phyloP scores from a whole-genome alignment of 2,797 vertebrate species.

The Ataeniobius toweri region DNA sequence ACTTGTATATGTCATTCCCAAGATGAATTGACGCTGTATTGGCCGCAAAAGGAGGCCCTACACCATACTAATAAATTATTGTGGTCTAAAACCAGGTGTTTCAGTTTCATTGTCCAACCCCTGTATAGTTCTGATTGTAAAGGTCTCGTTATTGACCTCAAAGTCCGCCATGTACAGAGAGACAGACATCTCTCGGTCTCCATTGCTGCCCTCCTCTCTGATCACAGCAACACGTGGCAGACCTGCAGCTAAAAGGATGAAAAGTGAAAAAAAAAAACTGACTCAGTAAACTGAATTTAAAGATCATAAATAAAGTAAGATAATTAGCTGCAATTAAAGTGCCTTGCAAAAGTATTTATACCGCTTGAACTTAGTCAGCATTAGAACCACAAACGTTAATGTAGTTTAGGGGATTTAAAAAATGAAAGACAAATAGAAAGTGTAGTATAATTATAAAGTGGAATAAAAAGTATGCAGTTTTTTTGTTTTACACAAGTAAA shows the following conservation, averaged over 20 bases:
- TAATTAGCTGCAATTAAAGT: too few species aligned
- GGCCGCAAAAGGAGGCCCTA: too few species aligned
- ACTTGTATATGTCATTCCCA: too few species aligned
- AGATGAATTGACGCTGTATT: too few species aligned
- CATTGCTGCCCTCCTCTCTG: slow-evolving; percentile 93
- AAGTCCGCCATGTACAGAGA: slow-evolving; percentile 90
- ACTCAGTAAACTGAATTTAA: too few species aligned
- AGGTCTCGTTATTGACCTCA: slow-evolving; percentile 76
- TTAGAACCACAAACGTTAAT: not conserved
- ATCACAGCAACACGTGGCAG: slow-evolving; percentile 85
- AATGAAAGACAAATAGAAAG: not conserved
- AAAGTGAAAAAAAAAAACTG: not conserved
- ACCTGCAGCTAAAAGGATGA: slow-evolving; percentile 50
- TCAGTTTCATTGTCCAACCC: too few species aligned
- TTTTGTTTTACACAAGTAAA: too few species aligned
- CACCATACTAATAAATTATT: too few species aligned
- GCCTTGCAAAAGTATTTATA: not conserved
- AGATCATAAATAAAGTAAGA: too few species aligned
- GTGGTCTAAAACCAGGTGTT: too few species aligned
- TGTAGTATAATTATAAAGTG: too few species aligned
- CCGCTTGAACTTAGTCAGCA: not conserved
- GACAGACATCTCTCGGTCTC: slow-evolving; percentile 90
- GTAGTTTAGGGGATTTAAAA: not conserved
- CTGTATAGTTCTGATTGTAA: not conserved
- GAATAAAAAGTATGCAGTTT: too few species aligned